Evolutionary conservation across 2,888 invertebrate species (phyloP).

Genomic region (Molorchus minor): DNA sequence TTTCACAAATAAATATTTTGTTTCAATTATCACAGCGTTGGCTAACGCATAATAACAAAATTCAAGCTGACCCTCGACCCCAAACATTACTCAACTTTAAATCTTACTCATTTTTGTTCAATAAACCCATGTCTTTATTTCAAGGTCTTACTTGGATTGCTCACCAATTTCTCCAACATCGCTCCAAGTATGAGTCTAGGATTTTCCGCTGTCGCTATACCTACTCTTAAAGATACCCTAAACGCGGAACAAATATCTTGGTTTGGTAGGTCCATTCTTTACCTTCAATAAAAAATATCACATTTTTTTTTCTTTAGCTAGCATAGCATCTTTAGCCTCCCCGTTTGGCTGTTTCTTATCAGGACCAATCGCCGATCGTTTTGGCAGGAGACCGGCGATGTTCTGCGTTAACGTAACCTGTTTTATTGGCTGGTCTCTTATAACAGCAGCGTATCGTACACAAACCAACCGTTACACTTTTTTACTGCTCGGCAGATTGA

Average conservation of each 20-base stretch:
- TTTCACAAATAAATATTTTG: no score
- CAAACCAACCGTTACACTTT: constrained; percentile 51
- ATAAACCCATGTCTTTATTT: constrained; percentile 35
- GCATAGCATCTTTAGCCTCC: constrained; percentile 66
- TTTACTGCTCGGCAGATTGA: constrained; percentile 62
- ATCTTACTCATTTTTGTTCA: not conserved
- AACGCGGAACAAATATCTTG: constrained; percentile 64
- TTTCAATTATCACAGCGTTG: no score
- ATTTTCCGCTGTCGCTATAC: constrained; percentile 67
- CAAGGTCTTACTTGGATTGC: constrained; percentile 64
- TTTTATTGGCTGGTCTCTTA: constrained; percentile 65
- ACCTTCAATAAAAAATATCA: no score
- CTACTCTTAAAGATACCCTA: constrained; percentile 58
- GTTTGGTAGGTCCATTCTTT: constrained; percentile 69
- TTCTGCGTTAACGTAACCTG: constrained; percentile 63
- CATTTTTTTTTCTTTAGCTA: constrained; percentile 66
- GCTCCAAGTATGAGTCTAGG: constrained; percentile 69
- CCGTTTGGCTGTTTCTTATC: constrained; percentile 67
- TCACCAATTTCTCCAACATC: constrained; percentile 64
- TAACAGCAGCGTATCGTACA: constrained; percentile 60
- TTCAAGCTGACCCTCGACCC: no score
- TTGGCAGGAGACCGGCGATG: constrained; percentile 65
- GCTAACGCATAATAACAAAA: no score
- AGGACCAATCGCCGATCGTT: constrained; percentile 65
- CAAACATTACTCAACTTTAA: no score